phyloP scores from a whole-genome alignment of 2,888 invertebrate genomes.

The Parnassius smintheus region DNA sequence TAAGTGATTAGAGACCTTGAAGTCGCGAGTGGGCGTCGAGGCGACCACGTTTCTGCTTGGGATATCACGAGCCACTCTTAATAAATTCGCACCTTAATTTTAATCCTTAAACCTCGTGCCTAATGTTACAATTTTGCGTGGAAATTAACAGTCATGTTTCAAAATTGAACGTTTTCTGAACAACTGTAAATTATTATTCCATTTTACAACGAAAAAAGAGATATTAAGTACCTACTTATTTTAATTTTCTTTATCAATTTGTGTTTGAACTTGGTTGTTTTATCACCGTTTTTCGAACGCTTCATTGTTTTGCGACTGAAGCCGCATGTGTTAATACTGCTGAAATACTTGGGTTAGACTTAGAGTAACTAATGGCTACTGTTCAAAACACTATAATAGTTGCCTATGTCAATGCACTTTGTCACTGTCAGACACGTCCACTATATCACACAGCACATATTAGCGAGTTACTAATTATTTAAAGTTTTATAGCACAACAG shows the following conservation, averaged over 20 bases:
- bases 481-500: slow-evolving; percentile 8
- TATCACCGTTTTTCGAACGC: slow-evolving; percentile 61
- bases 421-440: slow-evolving; percentile 14
- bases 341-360: not conserved
- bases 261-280: slow-evolving; percentile 68
- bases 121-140: too few species aligned
- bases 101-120: too few species aligned
- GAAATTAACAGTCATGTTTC: too few species aligned
- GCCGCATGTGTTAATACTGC: not conserved
- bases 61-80: slow-evolving; percentile 26
- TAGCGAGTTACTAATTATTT: slow-evolving; percentile 23
- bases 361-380: not conserved
- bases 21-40: slow-evolving; percentile 47
- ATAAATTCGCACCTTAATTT: slow-evolving; percentile 18
- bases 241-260: slow-evolving; percentile 69
- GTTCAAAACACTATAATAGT: not conserved
- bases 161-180: slow-evolving; percentile 11
- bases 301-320: slow-evolving; percentile 39
- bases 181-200: slow-evolving; percentile 19
- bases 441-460: slow-evolving; percentile 36
- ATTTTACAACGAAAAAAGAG: slow-evolving; percentile 9
- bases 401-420: not conserved
- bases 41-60: slow-evolving; percentile 51
- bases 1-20: slow-evolving; percentile 60
- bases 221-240: slow-evolving; percentile 45